Evolutionary conservation across 2,888 invertebrate species (phyloP).

Genomic region (Cryptocephalus primarius): DNA sequence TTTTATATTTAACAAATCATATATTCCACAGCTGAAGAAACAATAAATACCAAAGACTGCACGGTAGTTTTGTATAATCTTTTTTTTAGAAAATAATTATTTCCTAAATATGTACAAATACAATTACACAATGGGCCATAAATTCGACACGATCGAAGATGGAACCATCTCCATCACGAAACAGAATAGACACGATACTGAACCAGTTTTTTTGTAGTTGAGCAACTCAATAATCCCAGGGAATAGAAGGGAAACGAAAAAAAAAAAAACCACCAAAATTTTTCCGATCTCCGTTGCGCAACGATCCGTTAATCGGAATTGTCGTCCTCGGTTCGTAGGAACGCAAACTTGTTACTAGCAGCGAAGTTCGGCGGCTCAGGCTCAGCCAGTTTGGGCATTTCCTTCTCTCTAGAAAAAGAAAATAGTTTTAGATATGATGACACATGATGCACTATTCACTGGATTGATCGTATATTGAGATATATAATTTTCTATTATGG

Average conservation of each 20-base stretch:
- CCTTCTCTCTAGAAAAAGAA: conserved; percentile 31
- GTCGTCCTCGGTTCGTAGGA: conserved; percentile 56
- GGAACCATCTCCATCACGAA: too few species aligned
- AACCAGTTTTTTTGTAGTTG: too few species aligned
- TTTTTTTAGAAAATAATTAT: conserved; percentile 10
- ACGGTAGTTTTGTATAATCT: conserved; percentile 9
- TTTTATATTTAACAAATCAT: conserved; percentile 19
- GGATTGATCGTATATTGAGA: too few species aligned
- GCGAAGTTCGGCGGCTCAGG: conserved; percentile 66
- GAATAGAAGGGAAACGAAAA: not conserved
- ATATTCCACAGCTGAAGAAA: conserved; percentile 19
- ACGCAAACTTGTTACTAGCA: conserved; percentile 66
- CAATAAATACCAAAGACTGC: conserved; percentile 21
- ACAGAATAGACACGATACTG: too few species aligned
- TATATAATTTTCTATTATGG: too few species aligned
- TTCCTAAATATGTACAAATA: conserved; percentile 8
- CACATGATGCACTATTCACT: too few species aligned
- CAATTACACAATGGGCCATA: not conserved
- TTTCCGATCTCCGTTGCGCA: not conserved
- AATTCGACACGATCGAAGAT: not conserved
- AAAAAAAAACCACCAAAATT: not conserved
- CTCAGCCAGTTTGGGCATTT: conserved; percentile 64
- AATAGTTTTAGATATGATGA: not conserved
- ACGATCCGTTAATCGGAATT: conserved; percentile 18
- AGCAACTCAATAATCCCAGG: too few species aligned